These are phyloP conservation scores for Ptilonorhynchus violaceus DNA, from an alignment of 2,113 vertebrate species.

Conservation along the genomic window DNA sequence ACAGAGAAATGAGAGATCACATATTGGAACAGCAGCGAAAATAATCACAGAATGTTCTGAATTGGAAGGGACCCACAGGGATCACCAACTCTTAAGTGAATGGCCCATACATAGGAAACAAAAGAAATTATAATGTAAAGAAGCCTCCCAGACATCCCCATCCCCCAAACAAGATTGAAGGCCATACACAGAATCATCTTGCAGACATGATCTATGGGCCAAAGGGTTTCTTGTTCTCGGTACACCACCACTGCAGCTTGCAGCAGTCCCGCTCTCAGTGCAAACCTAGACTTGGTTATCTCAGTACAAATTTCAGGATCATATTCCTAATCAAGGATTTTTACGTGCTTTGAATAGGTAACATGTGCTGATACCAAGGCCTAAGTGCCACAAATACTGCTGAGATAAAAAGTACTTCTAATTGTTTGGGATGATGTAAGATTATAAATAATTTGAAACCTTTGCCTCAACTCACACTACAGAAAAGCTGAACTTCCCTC, in stretches of 20 bases:
- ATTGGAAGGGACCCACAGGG: background rate
- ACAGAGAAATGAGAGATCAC: background rate
- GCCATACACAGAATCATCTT: background rate
- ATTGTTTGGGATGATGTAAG: background rate
- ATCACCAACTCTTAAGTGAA: background rate
- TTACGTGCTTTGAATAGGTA: background rate
- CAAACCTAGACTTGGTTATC: background rate
- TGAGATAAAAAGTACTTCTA: background rate
- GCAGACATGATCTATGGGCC: background rate
- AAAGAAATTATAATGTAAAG: background rate
- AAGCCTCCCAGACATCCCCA: background rate
- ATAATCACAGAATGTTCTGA: background rate
- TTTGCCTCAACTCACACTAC: background rate
- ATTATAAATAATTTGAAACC: background rate
- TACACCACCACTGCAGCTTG: background rate
- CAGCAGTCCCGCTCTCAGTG: background rate
- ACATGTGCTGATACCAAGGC: background rate
- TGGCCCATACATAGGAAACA: background rate
- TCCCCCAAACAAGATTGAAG: background rate
- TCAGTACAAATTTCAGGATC: background rate
- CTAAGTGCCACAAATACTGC: background rate
- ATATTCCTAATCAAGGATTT: background rate
- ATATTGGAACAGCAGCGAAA: background rate
- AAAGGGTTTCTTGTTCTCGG: background rate
- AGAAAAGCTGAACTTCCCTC: background rate